Percentiles rank a stretch among this genome's conserved stretches.
These are phyloP conservation scores for Drosophila basisetae DNA, from an alignment of 2,888 invertebrate species.

Conservation along the genomic window DNA sequence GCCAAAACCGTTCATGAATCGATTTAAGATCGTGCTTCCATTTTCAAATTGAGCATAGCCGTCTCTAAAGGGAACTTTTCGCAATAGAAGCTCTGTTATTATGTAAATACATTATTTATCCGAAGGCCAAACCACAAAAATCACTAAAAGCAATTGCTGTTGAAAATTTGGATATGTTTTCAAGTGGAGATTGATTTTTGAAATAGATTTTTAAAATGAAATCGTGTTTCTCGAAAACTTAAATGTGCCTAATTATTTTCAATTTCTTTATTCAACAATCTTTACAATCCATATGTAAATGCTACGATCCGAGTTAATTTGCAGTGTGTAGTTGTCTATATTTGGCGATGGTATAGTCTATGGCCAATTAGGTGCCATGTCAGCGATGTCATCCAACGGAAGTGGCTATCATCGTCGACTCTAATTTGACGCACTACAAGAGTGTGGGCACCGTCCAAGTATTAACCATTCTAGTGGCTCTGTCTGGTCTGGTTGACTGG, in stretches of 20 bases:
- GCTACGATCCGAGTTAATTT: slow-evolving; percentile 2
- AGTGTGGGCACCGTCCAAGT: slow-evolving; percentile 3
- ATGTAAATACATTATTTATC: background rate
- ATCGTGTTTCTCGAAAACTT: background rate
- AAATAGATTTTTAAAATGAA: background rate
- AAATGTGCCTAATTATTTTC: background rate
- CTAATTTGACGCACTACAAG: slow-evolving; percentile 4
- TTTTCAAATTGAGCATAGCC: background rate
- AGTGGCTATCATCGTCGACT: slow-evolving; percentile 30
- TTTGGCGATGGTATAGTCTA: slow-evolving; percentile 1
- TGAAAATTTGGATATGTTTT: background rate
- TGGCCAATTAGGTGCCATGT: slow-evolving; percentile 45
- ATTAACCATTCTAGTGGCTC: slow-evolving; percentile 6
- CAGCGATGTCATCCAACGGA: slow-evolving; percentile 38
- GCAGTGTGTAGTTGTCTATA: background rate
- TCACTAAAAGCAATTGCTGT: background rate
- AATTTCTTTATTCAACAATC: background rate
- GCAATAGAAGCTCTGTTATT: background rate
- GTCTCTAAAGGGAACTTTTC: background rate
- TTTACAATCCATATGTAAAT: background rate
- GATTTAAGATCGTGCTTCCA: background rate
- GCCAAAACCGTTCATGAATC: background rate
- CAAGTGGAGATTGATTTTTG: background rate
- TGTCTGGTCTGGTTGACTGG: background rate
- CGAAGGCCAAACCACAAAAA: background rate